Conservation (phyloP, 2,113 vertebrate genomes). For the Montifringilla adamsi region DNA sequence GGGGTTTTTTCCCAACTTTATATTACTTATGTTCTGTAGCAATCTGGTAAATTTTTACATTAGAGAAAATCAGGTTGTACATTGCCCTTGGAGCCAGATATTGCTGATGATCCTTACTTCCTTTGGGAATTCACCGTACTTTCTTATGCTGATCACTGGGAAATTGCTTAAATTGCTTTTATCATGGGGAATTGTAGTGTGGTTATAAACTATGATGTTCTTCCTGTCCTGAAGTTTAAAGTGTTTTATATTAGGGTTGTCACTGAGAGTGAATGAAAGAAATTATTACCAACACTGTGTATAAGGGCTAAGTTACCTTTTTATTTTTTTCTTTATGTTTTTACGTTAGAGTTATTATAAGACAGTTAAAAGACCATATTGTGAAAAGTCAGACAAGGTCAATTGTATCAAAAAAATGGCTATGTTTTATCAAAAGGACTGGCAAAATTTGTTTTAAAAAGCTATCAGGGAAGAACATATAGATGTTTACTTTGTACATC, state of each 20-base stretch:
- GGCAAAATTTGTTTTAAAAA: background rate
- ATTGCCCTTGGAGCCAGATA: background rate
- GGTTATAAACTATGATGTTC: background rate
- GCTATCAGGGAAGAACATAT: background rate
- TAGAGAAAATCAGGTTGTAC: background rate
- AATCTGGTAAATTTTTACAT: background rate
- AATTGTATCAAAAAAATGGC: background rate
- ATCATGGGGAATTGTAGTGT: background rate
- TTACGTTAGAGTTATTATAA: background rate
- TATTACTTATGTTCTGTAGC: background rate
- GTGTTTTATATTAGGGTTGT: background rate
- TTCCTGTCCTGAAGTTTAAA: background rate
- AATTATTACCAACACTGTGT: background rate
- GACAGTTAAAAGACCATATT: background rate
- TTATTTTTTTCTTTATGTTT: background rate
- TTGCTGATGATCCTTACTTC: background rate
- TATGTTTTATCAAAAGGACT: background rate
- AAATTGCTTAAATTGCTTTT: background rate
- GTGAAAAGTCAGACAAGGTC: background rate
- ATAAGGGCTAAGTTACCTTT: background rate
- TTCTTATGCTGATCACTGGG: background rate
- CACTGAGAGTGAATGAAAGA: background rate
- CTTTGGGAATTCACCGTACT: background rate
- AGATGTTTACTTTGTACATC: background rate
- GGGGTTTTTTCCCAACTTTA: accelerated